These are phyloP conservation scores for Ecliptopera silaceata DNA, from an alignment of 2,888 invertebrate genomes.

Conservation along the genomic window DNA sequence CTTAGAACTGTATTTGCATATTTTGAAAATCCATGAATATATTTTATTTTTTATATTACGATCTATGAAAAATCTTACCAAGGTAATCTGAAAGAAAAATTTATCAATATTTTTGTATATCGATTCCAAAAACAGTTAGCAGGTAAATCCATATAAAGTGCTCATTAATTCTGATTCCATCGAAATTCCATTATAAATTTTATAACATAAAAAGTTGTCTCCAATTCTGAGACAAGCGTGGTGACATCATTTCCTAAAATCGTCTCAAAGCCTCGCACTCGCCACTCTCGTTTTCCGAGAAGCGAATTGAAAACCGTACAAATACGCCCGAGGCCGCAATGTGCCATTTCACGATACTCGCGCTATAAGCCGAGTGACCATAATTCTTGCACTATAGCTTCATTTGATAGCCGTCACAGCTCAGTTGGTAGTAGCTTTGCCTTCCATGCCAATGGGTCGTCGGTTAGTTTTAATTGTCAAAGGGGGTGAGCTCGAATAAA, in stretches of 20 bases:
- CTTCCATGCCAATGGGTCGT: no score
- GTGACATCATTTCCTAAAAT: slow-evolving; percentile 27
- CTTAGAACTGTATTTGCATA: no score
- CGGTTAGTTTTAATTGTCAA: no score
- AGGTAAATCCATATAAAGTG: not conserved
- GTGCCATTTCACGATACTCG: slow-evolving; percentile 37
- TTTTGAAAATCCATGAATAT: no score
- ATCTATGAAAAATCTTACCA: no score
- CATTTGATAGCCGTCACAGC: no score
- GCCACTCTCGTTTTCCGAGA: slow-evolving; percentile 36
- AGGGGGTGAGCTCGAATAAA: no score
- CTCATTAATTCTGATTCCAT: slow-evolving; percentile 7
- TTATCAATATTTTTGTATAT: no score
- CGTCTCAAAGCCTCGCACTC: slow-evolving; percentile 9
- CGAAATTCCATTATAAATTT: slow-evolving; percentile 9
- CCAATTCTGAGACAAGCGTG: slow-evolving; percentile 3
- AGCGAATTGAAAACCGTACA: slow-evolving; percentile 42
- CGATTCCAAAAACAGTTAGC: not conserved
- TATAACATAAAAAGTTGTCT: slow-evolving; percentile 4
- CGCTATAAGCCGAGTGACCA: slow-evolving; percentile 21
- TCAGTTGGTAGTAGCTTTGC: no score
- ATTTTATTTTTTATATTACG: no score
- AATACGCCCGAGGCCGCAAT: slow-evolving; percentile 27
- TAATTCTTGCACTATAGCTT: not conserved
- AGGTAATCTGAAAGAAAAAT: no score